These are phyloP conservation scores for Sakesphorus luctuosus DNA, from an alignment of 2,113 vertebrate species.

Conservation along the genomic window DNA sequence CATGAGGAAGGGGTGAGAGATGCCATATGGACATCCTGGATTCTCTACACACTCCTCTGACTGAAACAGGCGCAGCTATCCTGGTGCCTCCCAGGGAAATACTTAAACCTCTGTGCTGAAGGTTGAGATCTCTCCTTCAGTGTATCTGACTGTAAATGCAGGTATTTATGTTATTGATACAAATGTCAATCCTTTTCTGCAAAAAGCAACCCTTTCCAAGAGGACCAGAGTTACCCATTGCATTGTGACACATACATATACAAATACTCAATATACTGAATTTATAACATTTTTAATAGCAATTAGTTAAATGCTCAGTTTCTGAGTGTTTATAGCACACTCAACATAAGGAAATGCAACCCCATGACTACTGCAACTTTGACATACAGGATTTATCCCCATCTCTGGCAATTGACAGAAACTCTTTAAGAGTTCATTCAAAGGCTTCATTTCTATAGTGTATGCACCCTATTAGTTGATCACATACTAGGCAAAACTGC, in stretches of 20 bases:
- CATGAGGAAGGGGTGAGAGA: neutral
- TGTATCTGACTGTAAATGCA: too few relatives aligned
- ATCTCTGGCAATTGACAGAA: neutral
- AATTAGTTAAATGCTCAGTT: neutral
- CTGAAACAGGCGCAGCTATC: neutral
- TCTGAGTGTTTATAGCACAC: neutral
- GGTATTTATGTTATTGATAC: neutral
- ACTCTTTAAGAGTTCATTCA: neutral
- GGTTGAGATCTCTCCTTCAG: neutral
- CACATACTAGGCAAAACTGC: neutral
- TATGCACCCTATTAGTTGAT: neutral
- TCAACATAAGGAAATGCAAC: neutral
- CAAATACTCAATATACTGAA: neutral
- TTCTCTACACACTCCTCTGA: neutral
- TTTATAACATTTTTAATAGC: neutral
- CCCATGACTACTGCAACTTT: neutral
- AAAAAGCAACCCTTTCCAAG: neutral
- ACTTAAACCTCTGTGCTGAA: neutral
- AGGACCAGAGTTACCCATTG: neutral
- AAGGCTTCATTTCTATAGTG: neutral
- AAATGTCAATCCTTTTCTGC: neutral
- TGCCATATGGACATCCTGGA: neutral
- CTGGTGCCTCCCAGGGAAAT: neutral
- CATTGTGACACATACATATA: neutral
- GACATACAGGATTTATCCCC: neutral